A percentile compares a stretch with the other conserved stretches of the same genome.
These are phyloP conservation scores for Schizotus pectinicornis DNA, from an alignment of 2,888 invertebrate genomes.

Conservation along the genomic window DNA sequence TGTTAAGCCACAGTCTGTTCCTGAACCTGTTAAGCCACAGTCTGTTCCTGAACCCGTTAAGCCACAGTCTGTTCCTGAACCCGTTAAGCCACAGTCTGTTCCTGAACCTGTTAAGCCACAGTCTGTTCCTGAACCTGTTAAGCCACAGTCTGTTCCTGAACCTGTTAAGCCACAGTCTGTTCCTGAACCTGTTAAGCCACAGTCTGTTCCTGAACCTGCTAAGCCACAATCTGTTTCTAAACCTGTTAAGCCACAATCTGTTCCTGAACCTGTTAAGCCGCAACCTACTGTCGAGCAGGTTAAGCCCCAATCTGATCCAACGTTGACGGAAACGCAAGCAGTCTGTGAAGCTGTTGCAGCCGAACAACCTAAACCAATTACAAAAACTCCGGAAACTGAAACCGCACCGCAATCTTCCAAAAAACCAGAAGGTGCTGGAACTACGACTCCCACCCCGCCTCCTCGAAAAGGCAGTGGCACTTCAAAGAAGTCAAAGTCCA, in stretches of 20 bases:
- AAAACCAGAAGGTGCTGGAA: conserved; percentile 17
- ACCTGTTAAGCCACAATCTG: conserved; percentile 2
- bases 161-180: no score
- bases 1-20: background rate
- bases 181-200: no score
- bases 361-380: conserved; percentile 6
- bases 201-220: background rate
- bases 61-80: conserved; percentile 3
- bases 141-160: background rate
- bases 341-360: conserved; percentile 4
- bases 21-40: background rate
- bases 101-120: background rate
- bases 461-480: conserved; percentile 53
- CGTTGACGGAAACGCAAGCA: conserved; percentile 1
- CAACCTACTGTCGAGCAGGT: background rate
- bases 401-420: conserved; percentile 53
- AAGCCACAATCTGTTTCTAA: no score
- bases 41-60: no score
- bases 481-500: conserved; percentile 45
- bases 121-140: no score
- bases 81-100: background rate
- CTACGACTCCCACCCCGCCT: conserved; percentile 45
- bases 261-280: background rate
- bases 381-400: conserved; percentile 43
- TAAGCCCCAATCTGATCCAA: background rate